phyloP scores from a whole-genome alignment of 2,797 vertebrate species.

The Numenius phaeopus region DNA sequence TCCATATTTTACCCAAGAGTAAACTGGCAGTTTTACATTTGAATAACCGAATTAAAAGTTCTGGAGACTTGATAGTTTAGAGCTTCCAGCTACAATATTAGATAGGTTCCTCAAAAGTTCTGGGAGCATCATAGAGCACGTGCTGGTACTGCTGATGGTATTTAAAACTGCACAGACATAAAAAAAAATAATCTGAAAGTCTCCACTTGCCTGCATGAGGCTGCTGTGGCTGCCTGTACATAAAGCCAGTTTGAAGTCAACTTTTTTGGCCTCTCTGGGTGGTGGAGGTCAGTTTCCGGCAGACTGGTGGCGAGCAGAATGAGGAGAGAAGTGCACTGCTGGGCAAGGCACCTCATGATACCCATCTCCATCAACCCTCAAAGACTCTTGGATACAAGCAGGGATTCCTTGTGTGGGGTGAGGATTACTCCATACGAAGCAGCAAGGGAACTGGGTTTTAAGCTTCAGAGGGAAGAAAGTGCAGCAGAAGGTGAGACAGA shows the following conservation, averaged over 20 bases:
- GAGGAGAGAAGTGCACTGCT: not conserved
- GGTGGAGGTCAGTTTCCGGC: not conserved
- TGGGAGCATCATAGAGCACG: not conserved
- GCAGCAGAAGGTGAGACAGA: not conserved
- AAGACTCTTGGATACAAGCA: not conserved
- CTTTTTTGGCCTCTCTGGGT: rapidly evolving
- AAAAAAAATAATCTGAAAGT: not conserved
- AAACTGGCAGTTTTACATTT: not conserved
- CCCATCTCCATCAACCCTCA: not conserved
- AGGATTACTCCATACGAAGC: not conserved
- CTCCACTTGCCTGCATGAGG: not conserved
- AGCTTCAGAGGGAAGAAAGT: not conserved
- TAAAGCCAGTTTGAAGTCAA: not conserved
- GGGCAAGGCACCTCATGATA: not conserved
- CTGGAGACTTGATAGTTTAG: not conserved
- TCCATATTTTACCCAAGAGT: not conserved
- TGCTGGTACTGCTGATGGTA: not conserved
- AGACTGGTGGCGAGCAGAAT: not conserved
- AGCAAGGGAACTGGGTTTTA: not conserved
- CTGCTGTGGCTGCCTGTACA: not conserved
- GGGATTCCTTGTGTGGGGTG: not conserved
- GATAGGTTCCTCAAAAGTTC: not conserved
- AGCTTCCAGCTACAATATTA: not conserved
- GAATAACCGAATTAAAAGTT: not conserved
- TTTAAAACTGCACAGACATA: not conserved